Percentiles rank a stretch among this genome's conserved stretches.
Evolutionary conservation across 92 coral and sea anemone species (phyloP).

Genomic region (Heliopora coerulea): DNA sequence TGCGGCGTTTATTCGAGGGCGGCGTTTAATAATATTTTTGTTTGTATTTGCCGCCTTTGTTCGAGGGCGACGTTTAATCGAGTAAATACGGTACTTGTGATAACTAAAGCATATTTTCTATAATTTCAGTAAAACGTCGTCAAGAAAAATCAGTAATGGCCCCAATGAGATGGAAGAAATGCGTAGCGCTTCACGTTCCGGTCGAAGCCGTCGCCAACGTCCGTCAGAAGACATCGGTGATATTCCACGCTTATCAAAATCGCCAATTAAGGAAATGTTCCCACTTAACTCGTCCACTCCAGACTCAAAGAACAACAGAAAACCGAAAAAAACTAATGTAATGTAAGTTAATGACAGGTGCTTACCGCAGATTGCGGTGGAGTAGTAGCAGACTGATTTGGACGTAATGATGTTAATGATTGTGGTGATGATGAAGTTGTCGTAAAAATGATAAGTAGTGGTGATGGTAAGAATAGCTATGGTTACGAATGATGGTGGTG

Average conservation of each 20-base stretch:
- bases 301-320: slow-evolving; percentile 18
- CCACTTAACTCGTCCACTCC: not conserved
- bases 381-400: too few relatives aligned
- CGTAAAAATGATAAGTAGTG: too few relatives aligned
- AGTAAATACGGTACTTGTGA: too few relatives aligned
- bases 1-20: too few relatives aligned
- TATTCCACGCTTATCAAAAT: not conserved
- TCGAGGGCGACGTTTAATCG: not conserved
- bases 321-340: slow-evolving; percentile 15
- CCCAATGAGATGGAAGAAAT: slow-evolving; percentile 15
- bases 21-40: too few relatives aligned
- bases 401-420: too few relatives aligned
- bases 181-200: slow-evolving; percentile 23
- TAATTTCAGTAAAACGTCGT: slow-evolving; percentile 15
- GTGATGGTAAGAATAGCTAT: too few relatives aligned
- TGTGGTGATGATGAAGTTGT: too few relatives aligned
- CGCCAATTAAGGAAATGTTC: slow-evolving; percentile 23
- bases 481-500: too few relatives aligned
- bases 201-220: slow-evolving; percentile 16
- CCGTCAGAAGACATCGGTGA: slow-evolving; percentile 13
- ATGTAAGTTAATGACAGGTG: slow-evolving; percentile 22
- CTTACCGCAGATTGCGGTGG: too few relatives aligned
- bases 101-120: too few relatives aligned
- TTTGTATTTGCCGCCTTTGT: not conserved
- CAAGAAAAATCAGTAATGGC: slow-evolving; percentile 14